Base-by-base conservation (phyloP, 2,797 vertebrate species). In the Triplophysa bombifrons region DNA sequence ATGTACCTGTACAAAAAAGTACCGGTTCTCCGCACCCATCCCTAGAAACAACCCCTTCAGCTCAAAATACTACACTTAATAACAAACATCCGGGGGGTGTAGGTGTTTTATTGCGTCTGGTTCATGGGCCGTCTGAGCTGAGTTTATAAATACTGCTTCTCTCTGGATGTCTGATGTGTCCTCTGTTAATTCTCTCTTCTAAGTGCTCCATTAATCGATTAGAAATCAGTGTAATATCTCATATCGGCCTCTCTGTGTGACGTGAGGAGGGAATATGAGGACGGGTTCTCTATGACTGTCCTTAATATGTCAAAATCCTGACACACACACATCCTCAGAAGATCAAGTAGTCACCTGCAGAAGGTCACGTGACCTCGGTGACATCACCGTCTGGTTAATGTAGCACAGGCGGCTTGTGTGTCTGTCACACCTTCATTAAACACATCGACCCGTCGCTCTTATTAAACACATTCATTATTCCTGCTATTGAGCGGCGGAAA, bases 151-250 rank as follows among this genome's bases (percentile, higher is more conserved):
- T 19, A 72, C 51, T 38, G 20, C 78, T 16, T 48, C 46, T 74
- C 68, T 82, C 22, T 17, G 58, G 48, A 48, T 64, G 44, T 63
- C 82, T 66, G 80, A 87, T 61, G 82, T 86, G 71, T 87, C 88
- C 84, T 5, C 11, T 90, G 92, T 92, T 93, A 93, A 93, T 93
- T 93, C 91, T 78, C 80, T 41, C 41, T 3, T 89, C 90, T 92
- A 91, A 93, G 93, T 93, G 91, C 91, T 91, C 91, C 92, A 93
- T 93, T 92, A 92, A 93, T 93, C 92, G 91, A 93, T 92, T 87
- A 88, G 87, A 85, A 87, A 90, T 92, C 85, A 51, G 65, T 61
- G 88, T 88, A 88, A 90, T 91, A 91, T 91, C 90, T 93, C 91
- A 93, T 92, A 93, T 89, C 87, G 58, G 72, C 46, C 30, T 84